Evolutionary conservation across 2,888 invertebrate genomes (phyloP), one percentile per base, ranked within the genome.

Genomic region (Caenorhabditis auriculariae): DNA sequence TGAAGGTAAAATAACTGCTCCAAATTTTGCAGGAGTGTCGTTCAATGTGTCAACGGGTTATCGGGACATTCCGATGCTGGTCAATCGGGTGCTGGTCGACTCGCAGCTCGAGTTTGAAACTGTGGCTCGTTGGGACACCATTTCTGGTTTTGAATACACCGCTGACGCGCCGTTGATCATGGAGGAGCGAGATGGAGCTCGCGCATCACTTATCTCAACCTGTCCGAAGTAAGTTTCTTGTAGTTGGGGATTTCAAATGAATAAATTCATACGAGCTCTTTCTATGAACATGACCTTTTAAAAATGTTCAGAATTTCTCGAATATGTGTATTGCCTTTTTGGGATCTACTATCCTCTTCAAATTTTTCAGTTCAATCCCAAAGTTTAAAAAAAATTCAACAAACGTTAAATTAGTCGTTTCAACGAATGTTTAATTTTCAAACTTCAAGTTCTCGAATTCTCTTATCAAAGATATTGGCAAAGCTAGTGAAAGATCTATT

Each of bases 11-110:
- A 43, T 15, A n/a, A 2, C 5, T 43, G n/a, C 38, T 66, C 63
- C 27, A 29, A 19, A 29, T 19, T 23, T 51, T 55, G 26, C 54
- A 70, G 70, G 62, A n/a, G 67, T 70, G 17, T 54, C 44, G 7
- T 74, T 72, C 64, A 72, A 72, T 44, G 43, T 42, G 35, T 53
- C 63, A 7, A 71, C 69, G 3, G 62, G 66, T 3, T 68, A 51
- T 50, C 68, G 72, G 12, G 65, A 75, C 41, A 50, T 66, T 21
- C 49, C 61, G 4, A 48, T 76, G 2, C 32, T 55, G 4, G 52
- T 76, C 46, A 74, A 69, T 41, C 58, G 73, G 23, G 69, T 74
- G 28, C 49, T 60, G 28, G 63, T 66, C 43, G 53, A 56, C n/a
- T 60, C 69, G 12, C 60, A 60, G 4, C 46, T 76, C 7, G 60